A percentile compares a stretch with the other conserved stretches of the same genome.
These are phyloP conservation scores for Gavia stellata DNA, from an alignment of 2,113 vertebrate genomes.

Conservation along the genomic window DNA sequence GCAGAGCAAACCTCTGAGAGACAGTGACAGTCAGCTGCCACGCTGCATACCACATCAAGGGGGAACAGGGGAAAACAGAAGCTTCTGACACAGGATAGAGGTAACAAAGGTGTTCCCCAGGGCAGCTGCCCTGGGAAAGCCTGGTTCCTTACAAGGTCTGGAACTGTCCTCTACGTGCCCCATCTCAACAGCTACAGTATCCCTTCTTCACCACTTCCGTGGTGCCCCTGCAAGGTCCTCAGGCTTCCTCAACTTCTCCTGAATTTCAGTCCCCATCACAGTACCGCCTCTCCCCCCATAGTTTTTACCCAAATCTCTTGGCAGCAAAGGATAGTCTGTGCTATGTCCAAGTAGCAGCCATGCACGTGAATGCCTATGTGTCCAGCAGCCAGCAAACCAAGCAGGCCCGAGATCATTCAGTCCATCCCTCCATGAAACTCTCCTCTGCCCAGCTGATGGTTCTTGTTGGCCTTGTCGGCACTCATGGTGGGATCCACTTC, in stretches of 20 bases:
- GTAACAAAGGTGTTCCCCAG: not conserved
- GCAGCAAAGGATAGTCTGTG: not conserved
- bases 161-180: not conserved
- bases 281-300: not conserved
- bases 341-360: fast-evolving
- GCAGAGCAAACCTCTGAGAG: not conserved
- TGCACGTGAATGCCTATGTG: fast-evolving
- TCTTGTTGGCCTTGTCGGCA: not conserved
- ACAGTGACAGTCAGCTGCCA: not conserved
- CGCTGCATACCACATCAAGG: not conserved
- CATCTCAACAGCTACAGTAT: not conserved
- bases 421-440: fast-evolving
- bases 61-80: not conserved
- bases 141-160: not conserved
- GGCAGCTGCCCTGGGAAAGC: not conserved
- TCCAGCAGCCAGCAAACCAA: not conserved
- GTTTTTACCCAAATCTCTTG: not conserved
- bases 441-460: not conserved
- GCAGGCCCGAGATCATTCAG: fast-evolving
- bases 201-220: not conserved
- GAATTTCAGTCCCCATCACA: not conserved
- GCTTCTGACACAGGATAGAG: not conserved
- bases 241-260: not conserved
- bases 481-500: not conserved
- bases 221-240: not conserved